phyloP scores from a whole-genome alignment of 2,888 invertebrate genomes.

The Macrosiphum euphorbiae region DNA sequence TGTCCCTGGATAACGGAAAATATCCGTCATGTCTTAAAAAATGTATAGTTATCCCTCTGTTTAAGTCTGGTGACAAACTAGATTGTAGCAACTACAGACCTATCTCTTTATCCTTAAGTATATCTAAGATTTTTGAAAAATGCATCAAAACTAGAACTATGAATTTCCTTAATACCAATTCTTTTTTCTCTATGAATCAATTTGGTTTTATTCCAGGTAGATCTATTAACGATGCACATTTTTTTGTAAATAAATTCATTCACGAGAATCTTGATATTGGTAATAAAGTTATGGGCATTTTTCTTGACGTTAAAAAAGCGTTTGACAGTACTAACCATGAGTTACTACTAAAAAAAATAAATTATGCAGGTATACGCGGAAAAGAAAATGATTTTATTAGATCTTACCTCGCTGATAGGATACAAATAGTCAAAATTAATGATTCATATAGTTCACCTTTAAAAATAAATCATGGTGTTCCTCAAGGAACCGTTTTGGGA shows the following conservation, averaged over 20 bases:
- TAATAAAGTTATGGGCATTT: no score
- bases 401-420: neutral
- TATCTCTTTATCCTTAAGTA: neutral
- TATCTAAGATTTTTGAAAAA: slow-evolving; percentile 8
- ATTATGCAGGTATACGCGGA: neutral
- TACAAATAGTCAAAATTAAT: slow-evolving; percentile 16
- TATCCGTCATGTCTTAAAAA: neutral
- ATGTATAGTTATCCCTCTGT: neutral
- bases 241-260: no score
- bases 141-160: neutral
- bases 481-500: neutral
- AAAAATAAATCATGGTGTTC: neutral
- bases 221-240: no score
- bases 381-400: neutral
- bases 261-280: no score
- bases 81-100: neutral
- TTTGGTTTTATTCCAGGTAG: neutral
- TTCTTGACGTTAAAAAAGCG: no score
- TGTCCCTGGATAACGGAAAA: neutral
- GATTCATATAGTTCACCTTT: neutral
- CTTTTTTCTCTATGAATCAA: neutral
- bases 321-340: neutral
- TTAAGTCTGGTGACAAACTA: neutral
- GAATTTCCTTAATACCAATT: neutral
- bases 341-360: neutral